Base-by-base conservation (phyloP, 2,113 vertebrate species). In the Alectura lathami region DNA sequence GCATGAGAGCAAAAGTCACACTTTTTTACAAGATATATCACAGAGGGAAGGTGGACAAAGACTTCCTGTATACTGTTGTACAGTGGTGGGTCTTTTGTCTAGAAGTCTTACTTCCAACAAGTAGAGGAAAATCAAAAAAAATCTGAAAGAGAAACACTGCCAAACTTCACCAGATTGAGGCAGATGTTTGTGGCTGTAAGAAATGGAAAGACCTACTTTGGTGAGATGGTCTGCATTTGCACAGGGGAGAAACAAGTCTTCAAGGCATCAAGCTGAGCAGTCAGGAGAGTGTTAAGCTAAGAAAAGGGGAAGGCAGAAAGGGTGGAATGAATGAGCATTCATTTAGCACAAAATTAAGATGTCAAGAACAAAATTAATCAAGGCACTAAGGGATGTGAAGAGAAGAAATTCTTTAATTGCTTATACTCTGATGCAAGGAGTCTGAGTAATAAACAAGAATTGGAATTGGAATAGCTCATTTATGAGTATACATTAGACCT, bases 351-450 rank as follows among this genome's bases (percentile, higher is more conserved):
- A 97, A 97, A 97, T 97, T 92, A 97, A 97, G 96, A 96, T 94
- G 96, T 97, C 95, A 95, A 95, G 95, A 97, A 95, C 94, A 95
- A 96, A 96, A 97, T 97, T 96, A 96, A 97, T 96, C 96, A 97
- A 97, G 91, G 87, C 93, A 96, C 93, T 93, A 70, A 94, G 95
- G 96, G 95, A 97, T 72, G 87, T 48, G 89, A 94, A 93, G 94
- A 94, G 91, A 95, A 94, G 85, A 93, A 96, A 95, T 95, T 94
- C 95, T 95, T 97, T 97, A 96, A 97, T 97, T 96, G 96, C 95
- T 78, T 96, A 81, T 95, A 95, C 93, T 96, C 82, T 89, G 88
- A 96, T 95, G 96, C 94, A 91, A 72, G 89, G 82, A 95, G 91
- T 70, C 87, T 95, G 95, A 96, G 95, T 89, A 96, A 97, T 96